Percentiles rank a stretch among this genome's conserved stretches.
Conservation (phyloP, 2,113 vertebrate species). For the Elgaria multicarinata region DNA sequence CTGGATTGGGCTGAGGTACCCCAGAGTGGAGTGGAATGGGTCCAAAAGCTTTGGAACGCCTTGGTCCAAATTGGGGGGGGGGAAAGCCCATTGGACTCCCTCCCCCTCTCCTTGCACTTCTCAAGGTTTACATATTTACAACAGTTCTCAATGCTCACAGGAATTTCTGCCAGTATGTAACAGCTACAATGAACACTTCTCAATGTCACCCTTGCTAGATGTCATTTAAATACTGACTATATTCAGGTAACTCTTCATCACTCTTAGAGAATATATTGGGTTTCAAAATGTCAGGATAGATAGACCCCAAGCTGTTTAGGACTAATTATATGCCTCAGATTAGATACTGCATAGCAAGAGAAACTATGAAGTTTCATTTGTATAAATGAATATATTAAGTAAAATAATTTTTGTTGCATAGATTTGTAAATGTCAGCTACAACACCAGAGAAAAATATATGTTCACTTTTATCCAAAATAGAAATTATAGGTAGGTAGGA, state of each 20-base stretch:
- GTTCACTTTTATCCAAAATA: not conserved
- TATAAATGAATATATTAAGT: not conserved
- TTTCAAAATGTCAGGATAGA: not conserved
- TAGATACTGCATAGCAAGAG: not conserved
- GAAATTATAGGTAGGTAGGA: not conserved
- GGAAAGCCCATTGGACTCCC: too few relatives aligned
- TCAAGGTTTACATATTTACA: too few relatives aligned
- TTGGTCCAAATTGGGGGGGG: too few relatives aligned
- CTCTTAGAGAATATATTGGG: not conserved
- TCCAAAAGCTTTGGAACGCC: too few relatives aligned
- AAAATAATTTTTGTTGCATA: not conserved
- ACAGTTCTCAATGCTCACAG: not conserved
- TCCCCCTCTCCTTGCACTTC: too few relatives aligned
- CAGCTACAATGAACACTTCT: not conserved
- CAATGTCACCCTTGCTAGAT: not conserved
- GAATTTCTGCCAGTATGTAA: not conserved
- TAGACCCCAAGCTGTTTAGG: not conserved
- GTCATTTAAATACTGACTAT: not conserved
- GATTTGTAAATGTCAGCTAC: conserved; percentile 8
- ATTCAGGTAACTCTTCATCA: not conserved
- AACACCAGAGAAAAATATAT: not conserved
- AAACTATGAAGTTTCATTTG: not conserved
- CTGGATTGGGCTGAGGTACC: too few relatives aligned
- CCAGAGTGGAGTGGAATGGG: too few relatives aligned
- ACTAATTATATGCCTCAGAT: not conserved